A percentile compares a stretch with the other conserved stretches of the same genome.
Evolutionary conservation across 2,888 invertebrate species (phyloP).

Genomic region (Epirrhoe tristata): DNA sequence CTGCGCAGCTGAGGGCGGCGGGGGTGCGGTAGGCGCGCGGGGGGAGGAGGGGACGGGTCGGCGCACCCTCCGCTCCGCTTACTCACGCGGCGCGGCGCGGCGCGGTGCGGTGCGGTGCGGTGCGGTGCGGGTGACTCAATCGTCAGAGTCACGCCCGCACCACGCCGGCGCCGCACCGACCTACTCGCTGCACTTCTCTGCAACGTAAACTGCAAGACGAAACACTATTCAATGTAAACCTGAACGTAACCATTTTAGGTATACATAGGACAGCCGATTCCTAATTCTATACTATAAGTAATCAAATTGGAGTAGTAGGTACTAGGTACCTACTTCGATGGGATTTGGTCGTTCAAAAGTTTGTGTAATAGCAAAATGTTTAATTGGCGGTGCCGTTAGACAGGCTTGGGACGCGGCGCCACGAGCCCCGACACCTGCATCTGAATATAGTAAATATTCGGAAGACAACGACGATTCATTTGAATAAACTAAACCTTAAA

Average conservation of each 20-base stretch:
- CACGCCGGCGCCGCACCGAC: too few relatives aligned
- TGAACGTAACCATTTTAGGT: too few relatives aligned
- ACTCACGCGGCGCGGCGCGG: slow-evolving; percentile 7
- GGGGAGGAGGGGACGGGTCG: too few relatives aligned
- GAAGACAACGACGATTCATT: not conserved
- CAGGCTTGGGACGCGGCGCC: not conserved
- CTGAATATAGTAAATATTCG: not conserved
- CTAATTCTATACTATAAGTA: too few relatives aligned
- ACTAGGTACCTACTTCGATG: not conserved
- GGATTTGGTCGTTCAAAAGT: not conserved
- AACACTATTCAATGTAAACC: too few relatives aligned
- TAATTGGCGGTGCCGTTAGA: not conserved
- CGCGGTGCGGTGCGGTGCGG: not conserved
- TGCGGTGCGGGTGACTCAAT: too few relatives aligned
- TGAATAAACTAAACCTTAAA: too few relatives aligned
- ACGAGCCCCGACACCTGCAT: not conserved
- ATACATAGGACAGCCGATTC: too few relatives aligned
- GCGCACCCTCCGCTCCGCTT: slow-evolving; percentile 17
- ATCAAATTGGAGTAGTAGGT: not conserved
- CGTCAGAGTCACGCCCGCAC: too few relatives aligned
- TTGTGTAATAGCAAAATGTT: not conserved
- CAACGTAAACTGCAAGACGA: too few relatives aligned
- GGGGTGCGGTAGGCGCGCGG: slow-evolving; percentile 3
- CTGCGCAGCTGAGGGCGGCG: slow-evolving; percentile 8
- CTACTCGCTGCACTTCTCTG: too few relatives aligned